Conservation (phyloP, 2,888 invertebrate genomes). For the Lithodes maja region DNA sequence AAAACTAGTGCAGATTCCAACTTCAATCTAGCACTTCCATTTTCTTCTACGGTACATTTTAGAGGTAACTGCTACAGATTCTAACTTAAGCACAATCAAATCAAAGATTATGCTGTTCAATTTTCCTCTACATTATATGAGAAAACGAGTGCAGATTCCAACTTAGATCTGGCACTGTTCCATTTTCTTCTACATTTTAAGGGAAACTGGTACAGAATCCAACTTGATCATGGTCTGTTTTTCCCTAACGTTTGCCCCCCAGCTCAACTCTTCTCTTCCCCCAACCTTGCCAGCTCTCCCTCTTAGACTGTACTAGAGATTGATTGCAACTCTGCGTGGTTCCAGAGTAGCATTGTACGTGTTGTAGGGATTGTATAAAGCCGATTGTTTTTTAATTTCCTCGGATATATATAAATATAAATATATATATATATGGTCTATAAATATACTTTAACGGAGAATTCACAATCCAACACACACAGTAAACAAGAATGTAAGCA, state of each 20-base stretch:
- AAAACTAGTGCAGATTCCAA: too few species aligned
- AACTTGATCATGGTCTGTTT: not conserved
- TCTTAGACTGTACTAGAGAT: conserved; percentile 43
- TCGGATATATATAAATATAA: conserved; percentile 1
- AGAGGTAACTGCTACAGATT: too few species aligned
- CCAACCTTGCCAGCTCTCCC: conserved; percentile 4
- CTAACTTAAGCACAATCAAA: too few species aligned
- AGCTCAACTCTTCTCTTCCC: conserved; percentile 13
- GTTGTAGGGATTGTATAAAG: conserved; percentile 57
- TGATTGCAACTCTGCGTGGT: conserved; percentile 29
- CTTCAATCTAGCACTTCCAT: too few species aligned
- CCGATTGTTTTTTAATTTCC: conserved; percentile 49
- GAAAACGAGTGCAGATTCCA: too few species aligned
- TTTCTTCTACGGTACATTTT: too few species aligned
- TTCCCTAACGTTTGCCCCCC: not conserved
- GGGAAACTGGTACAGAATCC: not conserved
- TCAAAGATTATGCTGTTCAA: too few species aligned
- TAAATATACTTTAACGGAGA: conserved; percentile 49
- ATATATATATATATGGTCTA: conserved; percentile 3
- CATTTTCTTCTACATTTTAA: not conserved
- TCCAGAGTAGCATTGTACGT: conserved; percentile 41
- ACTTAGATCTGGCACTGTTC: too few species aligned
- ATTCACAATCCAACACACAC: not conserved
- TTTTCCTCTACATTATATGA: too few species aligned
- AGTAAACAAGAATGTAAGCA: conserved; percentile 6